Base-by-base conservation (phyloP, 2,888 invertebrate species). In the Aphidius colemani region DNA sequence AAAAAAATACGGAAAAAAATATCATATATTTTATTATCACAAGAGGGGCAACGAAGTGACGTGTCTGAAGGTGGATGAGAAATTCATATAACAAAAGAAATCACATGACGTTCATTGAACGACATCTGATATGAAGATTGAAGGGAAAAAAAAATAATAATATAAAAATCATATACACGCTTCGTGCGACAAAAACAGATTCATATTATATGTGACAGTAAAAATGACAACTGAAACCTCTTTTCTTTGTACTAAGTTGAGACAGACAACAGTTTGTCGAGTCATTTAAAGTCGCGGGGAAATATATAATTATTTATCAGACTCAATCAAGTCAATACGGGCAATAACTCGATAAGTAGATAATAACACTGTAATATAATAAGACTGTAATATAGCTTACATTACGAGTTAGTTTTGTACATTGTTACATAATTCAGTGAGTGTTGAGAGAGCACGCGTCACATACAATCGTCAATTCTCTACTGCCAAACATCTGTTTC, bases 321-420 rank as follows among this genome's bases (percentile, higher is more conserved):
- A 71, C 73, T 70, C 76, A 78, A 79, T 72, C 70, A 74, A 75
- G 74, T 75, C 75, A 73, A 75, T 74, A 74, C 73, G 75, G 73
- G 74, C 74, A 77, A 77, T 78, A 75, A 78, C 74, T 69, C 75
- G 75, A 79, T 79, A 76, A 78, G 77, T 75, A 79, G 75, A 78
- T 78, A 79, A 78, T 79, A 77, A 76, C 73, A 71, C 67, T 72
- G 69, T 71, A 78, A 79, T 78, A 76, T 73, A 77, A 79, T 79
- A 78, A 80, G 72, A 75, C 71, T 53, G 61, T 61, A n/a, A 18
- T 18, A 51, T 55, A 60, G 30, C 51, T 50, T 64, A 30, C 5
- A 65, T 68, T 66, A 61, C 62, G 57, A 59, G 64, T 64, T 56
- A 68, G 57, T 30, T 30, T 30, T 30, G 30, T 30, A 30, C 59